phyloP scores from a whole-genome alignment of 2,888 invertebrate genomes.

The Margaritifera margaritifera region DNA sequence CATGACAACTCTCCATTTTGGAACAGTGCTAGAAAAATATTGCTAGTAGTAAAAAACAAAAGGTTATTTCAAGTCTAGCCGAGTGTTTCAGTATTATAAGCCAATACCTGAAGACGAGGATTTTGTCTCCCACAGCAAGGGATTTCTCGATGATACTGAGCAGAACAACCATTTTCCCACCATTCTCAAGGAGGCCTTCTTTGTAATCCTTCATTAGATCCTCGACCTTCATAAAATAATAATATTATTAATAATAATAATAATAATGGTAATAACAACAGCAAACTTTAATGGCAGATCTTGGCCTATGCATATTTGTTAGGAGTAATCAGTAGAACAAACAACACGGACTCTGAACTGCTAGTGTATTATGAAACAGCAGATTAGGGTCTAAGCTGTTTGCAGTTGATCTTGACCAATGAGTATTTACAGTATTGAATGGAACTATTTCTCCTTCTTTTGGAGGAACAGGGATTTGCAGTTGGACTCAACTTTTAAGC shows the following conservation, averaged over 20 bases:
- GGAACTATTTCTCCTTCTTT: no score
- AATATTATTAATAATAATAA: neutral
- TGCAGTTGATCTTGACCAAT: no score
- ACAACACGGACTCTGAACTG: no score
- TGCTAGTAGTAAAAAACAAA: no score
- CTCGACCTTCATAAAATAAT: slow-evolving; percentile 75
- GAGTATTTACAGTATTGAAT: no score
- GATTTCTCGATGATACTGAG: slow-evolving; percentile 93
- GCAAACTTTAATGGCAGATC: neutral
- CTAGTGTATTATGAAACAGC: no score
- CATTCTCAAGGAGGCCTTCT: slow-evolving; percentile 91
- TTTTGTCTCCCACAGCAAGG: slow-evolving; percentile 88
- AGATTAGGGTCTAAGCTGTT: no score
- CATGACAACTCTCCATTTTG: no score
- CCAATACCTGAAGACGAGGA: slow-evolving; percentile 84
- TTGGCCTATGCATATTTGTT: neutral
- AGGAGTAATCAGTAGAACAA: neutral
- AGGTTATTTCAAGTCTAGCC: no score
- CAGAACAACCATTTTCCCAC: slow-evolving; percentile 95
- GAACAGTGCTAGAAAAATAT: no score
- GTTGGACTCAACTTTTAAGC: no score
- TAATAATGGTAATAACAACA: neutral
- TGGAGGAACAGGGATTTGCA: no score
- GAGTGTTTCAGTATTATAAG: neutral
- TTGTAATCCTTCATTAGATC: slow-evolving; percentile 78